Percentiles rank a stretch among this genome's conserved stretches.
phyloP scores from a whole-genome alignment of 2,113 vertebrate species.

The Sebastes fasciatus region DNA sequence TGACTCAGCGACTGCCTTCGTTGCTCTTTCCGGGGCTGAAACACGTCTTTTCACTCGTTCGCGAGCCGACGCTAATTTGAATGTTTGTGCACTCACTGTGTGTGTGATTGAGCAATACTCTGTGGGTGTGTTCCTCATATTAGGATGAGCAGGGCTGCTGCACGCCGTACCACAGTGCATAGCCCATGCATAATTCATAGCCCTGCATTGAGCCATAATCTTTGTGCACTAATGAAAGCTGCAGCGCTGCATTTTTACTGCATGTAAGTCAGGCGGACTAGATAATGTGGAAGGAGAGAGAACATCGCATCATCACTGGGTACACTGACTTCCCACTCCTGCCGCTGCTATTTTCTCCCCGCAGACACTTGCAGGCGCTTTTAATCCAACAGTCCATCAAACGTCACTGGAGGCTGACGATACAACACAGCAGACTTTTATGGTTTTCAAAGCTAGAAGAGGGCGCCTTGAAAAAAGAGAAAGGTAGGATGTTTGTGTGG shows the following conservation, averaged over 20 bases:
- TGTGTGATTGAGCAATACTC: slow-evolving; percentile 38
- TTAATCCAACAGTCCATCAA: slow-evolving; percentile 67
- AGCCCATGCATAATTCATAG: slow-evolving; percentile 77
- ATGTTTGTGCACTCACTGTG: slow-evolving; percentile 33
- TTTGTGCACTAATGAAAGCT: slow-evolving; percentile 79
- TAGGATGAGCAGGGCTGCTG: slow-evolving; percentile 45
- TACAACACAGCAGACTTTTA: slow-evolving; percentile 40
- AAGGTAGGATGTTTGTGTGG: slow-evolving; percentile 13
- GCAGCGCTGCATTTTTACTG: slow-evolving; percentile 65
- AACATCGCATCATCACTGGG: slow-evolving; percentile 66
- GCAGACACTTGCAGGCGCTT: slow-evolving; percentile 42
- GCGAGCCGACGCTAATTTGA: slow-evolving; percentile 36
- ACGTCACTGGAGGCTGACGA: slow-evolving; percentile 56
- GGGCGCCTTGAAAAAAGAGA: background rate
- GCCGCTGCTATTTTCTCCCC: slow-evolving; percentile 37
- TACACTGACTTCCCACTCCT: slow-evolving; percentile 52
- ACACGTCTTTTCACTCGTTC: background rate
- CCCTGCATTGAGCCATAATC: slow-evolving; percentile 77
- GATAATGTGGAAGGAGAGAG: slow-evolving; percentile 60
- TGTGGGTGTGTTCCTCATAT: slow-evolving; percentile 59
- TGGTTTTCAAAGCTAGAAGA: slow-evolving; percentile 23
- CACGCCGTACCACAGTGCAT: slow-evolving; percentile 33
- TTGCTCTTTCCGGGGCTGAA: slow-evolving; percentile 20
- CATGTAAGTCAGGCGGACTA: slow-evolving; percentile 63
- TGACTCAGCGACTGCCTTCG: background rate